Conservation (phyloP, 92 coral and sea anemone genomes). For the Zoanthus sansibaricus region DNA sequence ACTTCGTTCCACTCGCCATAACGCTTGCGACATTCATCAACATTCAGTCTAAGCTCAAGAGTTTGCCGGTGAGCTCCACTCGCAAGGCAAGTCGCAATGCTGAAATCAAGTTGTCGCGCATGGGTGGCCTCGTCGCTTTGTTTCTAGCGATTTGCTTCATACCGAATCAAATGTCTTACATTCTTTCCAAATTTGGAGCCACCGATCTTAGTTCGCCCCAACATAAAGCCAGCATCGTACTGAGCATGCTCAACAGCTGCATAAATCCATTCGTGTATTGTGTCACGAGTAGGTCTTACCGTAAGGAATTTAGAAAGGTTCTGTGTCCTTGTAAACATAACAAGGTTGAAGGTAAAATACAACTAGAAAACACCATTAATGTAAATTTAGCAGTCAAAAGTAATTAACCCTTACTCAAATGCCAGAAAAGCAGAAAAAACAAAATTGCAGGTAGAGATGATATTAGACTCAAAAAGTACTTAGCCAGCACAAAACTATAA, state of each 20-base stretch:
- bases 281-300: slow-evolving; percentile 21
- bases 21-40: slow-evolving; percentile 32
- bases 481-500: no score
- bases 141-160: slow-evolving; percentile 39
- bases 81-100: slow-evolving; percentile 10
- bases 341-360: not conserved
- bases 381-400: not conserved
- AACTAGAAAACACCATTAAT: slow-evolving; percentile 22
- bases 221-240: slow-evolving; percentile 16
- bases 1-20: slow-evolving; percentile 32
- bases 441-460: no score
- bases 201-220: slow-evolving; percentile 28
- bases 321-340: slow-evolving; percentile 22
- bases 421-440: no score
- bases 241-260: slow-evolving; percentile 34
- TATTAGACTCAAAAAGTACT: no score
- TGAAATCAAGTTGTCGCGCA: slow-evolving; percentile 35
- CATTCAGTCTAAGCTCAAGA: slow-evolving; percentile 26
- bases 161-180: slow-evolving; percentile 37
- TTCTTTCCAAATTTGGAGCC: slow-evolving; percentile 31
- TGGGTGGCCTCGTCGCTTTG: slow-evolving; percentile 39
- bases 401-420: no score
- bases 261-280: slow-evolving; percentile 38
- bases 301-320: slow-evolving; percentile 20
- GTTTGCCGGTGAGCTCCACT: not conserved